These are phyloP conservation scores for Cydia strobilella DNA, from an alignment of 1,140 invertebrate genomes.

Conservation along the genomic window DNA sequence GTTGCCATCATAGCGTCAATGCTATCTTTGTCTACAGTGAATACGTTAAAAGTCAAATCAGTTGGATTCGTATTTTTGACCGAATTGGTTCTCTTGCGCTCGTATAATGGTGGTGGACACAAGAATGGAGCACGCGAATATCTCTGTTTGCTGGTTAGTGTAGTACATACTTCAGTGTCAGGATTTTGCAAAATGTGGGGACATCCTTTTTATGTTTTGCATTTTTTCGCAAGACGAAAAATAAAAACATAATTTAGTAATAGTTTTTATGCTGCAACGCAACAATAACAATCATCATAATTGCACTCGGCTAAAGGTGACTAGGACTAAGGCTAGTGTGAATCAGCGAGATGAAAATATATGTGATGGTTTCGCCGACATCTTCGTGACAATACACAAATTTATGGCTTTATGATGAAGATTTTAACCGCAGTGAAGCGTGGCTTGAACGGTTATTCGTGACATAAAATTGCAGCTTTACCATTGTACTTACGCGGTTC, in stretches of 20 bases:
- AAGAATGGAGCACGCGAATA: not conserved
- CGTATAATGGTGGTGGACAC: no score
- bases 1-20: not conserved
- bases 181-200: no score
- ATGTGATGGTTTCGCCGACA: not conserved
- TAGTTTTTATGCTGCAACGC: not conserved
- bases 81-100: not conserved
- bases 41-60: not conserved
- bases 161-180: no score
- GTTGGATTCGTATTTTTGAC: not conserved
- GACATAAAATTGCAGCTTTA: conserved; percentile 17
- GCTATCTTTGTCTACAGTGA: not conserved
- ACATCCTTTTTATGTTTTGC: not conserved
- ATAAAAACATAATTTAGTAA: not conserved
- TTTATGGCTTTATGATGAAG: conserved; percentile 8
- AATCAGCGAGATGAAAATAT: conserved; percentile 13
- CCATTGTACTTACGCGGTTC: conserved; percentile 7
- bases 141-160: no score
- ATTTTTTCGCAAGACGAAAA: not conserved
- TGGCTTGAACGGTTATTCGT: conserved; percentile 23
- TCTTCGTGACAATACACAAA: conserved; percentile 13
- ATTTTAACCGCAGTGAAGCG: conserved; percentile 5
- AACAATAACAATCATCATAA: not conserved
- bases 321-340: not conserved
- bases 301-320: not conserved